Evolutionary conservation across 2,888 invertebrate species (phyloP).

Genomic region (Dicycla oo): DNA sequence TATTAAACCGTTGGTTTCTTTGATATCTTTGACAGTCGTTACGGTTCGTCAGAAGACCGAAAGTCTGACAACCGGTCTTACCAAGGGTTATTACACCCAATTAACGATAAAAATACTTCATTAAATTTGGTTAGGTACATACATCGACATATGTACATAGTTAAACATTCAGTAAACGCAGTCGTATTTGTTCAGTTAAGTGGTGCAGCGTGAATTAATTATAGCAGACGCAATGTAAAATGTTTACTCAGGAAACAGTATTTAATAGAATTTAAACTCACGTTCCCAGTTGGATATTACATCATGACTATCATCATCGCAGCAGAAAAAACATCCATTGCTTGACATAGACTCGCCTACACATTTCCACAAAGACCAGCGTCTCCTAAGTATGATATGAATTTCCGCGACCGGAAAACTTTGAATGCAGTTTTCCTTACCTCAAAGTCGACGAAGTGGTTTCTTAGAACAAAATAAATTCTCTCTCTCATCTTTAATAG

Average conservation of each 20-base stretch:
- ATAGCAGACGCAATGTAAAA: not conserved
- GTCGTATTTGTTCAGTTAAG: slow-evolving; percentile 36
- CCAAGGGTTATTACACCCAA: not conserved
- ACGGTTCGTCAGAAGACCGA: not conserved
- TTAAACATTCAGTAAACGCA: slow-evolving; percentile 4
- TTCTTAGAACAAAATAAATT: not conserved
- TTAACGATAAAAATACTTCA: not conserved
- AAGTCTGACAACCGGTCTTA: not conserved
- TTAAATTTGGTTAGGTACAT: slow-evolving; percentile 12
- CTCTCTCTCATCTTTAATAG: not conserved
- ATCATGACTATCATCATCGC: not conserved
- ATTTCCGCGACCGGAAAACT: not conserved
- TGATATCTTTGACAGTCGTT: not conserved
- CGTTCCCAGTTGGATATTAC: not conserved
- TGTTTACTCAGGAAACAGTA: slow-evolving; percentile 9
- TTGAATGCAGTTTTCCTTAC: not conserved
- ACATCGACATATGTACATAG: not conserved
- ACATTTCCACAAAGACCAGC: not conserved
- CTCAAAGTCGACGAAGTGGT: not conserved
- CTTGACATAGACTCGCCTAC: not conserved
- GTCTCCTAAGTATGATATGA: not conserved
- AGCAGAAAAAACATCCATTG: not conserved
- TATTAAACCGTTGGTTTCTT: not conserved
- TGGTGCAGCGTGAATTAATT: slow-evolving; percentile 30
- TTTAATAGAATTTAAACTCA: not conserved